Evolutionary conservation across 2,888 invertebrate genomes (phyloP).

Genomic region (Ceriagrion tenellum): DNA sequence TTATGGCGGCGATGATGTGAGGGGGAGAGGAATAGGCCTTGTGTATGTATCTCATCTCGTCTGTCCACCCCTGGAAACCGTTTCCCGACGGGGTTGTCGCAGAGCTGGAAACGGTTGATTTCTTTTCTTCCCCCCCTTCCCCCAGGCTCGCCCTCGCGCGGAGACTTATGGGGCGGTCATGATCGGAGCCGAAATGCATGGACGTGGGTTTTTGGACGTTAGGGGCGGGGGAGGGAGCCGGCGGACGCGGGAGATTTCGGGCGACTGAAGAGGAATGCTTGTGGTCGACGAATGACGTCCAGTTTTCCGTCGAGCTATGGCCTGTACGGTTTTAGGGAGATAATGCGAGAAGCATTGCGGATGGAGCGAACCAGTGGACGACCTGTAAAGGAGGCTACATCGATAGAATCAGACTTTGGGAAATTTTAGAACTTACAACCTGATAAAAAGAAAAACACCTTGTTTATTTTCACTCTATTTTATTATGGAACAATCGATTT

Average conservation of each 20-base stretch:
- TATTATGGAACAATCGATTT: too few relatives aligned
- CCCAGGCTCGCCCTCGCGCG: not conserved
- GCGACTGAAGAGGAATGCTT: not conserved
- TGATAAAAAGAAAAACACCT: too few relatives aligned
- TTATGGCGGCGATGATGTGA: too few relatives aligned
- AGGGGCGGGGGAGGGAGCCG: not conserved
- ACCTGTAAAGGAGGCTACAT: too few relatives aligned
- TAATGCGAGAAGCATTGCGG: not conserved
- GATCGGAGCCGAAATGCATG: not conserved
- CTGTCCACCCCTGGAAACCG: not conserved
- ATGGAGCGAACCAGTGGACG: not conserved
- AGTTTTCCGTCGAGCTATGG: not conserved
- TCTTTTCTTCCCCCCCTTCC: not conserved
- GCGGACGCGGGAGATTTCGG: not conserved
- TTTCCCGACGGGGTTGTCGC: not conserved
- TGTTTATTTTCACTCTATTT: too few relatives aligned
- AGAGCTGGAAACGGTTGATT: not conserved
- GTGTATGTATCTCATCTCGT: too few relatives aligned
- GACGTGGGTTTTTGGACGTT: not conserved
- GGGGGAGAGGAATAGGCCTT: too few relatives aligned
- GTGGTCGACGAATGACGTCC: not conserved
- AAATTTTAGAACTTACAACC: too few relatives aligned
- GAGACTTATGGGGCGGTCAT: constrained; percentile 5
- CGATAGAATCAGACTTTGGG: too few relatives aligned
- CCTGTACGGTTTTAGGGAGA: constrained; percentile 2